These are phyloP conservation scores for Euwallacea similis DNA, from an alignment of 1,140 invertebrate genomes.

Conservation along the genomic window DNA sequence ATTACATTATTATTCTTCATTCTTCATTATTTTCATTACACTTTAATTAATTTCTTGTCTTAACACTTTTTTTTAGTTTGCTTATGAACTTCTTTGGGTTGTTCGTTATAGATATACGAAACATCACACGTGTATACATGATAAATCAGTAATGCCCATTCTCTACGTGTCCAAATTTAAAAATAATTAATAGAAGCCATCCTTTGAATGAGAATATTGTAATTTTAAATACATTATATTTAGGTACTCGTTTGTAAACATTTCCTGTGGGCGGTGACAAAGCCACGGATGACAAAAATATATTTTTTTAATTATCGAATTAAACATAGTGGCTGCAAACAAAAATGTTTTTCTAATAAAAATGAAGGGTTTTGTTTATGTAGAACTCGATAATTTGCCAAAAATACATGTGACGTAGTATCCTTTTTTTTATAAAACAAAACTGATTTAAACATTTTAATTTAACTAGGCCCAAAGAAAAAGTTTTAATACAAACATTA, in stretches of 20 bases:
- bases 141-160: constrained; percentile 3
- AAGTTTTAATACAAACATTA: no score
- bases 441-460: no score
- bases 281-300: constrained; percentile 11
- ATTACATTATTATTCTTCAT: no score
- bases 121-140: no score
- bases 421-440: no score
- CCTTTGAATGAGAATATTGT: constrained; percentile 17
- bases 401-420: no score
- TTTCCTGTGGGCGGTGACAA: constrained; percentile 9
- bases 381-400: background rate
- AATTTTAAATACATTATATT: constrained; percentile 26
- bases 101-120: no score
- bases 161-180: constrained; percentile 23
- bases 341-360: background rate
- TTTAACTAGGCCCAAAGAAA: no score
- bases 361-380: background rate
- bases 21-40: no score
- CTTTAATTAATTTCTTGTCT: no score
- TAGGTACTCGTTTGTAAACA: constrained; percentile 18
- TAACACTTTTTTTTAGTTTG: no score
- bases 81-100: no score
- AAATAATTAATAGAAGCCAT: constrained; percentile 17
- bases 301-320: constrained; percentile 32
- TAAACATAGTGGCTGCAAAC: background rate